Evolutionary conservation across 2,888 invertebrate species (phyloP).

Genomic region (Leucoptera coffeella): DNA sequence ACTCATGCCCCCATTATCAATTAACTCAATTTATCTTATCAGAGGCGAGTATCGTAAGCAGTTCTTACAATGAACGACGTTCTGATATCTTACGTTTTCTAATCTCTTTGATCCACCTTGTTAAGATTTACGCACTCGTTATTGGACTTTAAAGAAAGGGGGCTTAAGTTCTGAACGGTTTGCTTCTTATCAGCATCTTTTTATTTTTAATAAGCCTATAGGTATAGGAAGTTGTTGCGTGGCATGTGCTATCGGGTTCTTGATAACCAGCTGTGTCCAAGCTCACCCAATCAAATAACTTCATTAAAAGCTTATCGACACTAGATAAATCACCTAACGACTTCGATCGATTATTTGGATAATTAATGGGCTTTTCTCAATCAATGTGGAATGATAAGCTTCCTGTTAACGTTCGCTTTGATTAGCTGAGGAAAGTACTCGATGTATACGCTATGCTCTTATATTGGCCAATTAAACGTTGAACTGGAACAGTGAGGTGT

Average conservation of each 20-base stretch:
- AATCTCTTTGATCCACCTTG: conserved; percentile 48
- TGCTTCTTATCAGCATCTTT: no score
- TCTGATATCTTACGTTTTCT: conserved; percentile 49
- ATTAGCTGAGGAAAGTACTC: no score
- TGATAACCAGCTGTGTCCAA: conserved; percentile 36
- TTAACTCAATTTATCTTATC: conserved; percentile 48
- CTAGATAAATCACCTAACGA: conserved; percentile 52
- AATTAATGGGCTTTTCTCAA: conserved; percentile 45
- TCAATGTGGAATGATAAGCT: conserved; percentile 36
- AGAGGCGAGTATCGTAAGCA: conserved; percentile 40
- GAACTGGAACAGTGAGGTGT: no score
- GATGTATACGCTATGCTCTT: no score
- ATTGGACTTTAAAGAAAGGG: no score
- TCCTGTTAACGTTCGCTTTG: conserved; percentile 25
- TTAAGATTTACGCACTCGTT: no score
- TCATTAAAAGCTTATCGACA: conserved; percentile 53
- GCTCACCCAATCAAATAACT: conserved; percentile 51
- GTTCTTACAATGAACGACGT: conserved; percentile 50
- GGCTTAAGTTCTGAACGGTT: no score
- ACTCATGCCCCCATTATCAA: conserved; percentile 25
- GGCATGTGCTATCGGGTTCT: conserved; percentile 21
- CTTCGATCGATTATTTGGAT: conserved; percentile 50
- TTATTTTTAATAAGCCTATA: conserved; percentile 42
- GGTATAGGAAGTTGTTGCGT: conserved; percentile 40
- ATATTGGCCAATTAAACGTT: no score